These are phyloP conservation scores for Sciurus carolinensis DNA, from an alignment of 2,797 vertebrate species.

Conservation along the genomic window DNA sequence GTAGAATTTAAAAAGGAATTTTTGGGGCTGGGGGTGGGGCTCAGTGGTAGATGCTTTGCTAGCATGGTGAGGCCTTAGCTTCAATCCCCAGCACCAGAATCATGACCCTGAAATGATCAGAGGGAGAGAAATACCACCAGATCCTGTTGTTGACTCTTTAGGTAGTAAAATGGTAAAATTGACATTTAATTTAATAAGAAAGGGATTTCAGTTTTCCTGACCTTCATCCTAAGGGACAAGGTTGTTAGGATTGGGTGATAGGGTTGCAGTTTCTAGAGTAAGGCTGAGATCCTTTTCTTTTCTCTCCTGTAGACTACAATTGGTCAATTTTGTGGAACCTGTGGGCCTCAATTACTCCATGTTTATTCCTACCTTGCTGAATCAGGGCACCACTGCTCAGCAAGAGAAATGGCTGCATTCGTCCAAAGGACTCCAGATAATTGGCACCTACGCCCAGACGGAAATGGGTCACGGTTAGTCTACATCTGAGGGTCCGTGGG, in stretches of 20 bases:
- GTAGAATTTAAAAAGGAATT: not conserved
- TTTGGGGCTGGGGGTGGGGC: not conserved
- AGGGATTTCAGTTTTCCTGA: not conserved
- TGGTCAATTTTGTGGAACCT: slow-evolving; percentile 89
- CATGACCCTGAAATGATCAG: not conserved
- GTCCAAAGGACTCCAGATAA: slow-evolving; percentile 89
- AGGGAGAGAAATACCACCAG: not conserved
- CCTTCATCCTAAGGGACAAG: not conserved
- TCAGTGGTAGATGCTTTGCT: not conserved
- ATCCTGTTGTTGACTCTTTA: not conserved
- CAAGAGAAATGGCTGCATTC: slow-evolving; percentile 94
- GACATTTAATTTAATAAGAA: not conserved
- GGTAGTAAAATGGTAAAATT: not conserved
- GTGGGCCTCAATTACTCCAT: slow-evolving; percentile 94
- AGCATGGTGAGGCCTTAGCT: not conserved
- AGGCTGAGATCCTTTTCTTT: slow-evolving; percentile 88
- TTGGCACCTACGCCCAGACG: slow-evolving; percentile 98
- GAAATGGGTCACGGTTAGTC: slow-evolving; percentile 99
- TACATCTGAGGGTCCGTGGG: slow-evolving; percentile 83
- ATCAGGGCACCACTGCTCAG: slow-evolving; percentile 94
- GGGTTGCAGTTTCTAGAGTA: slow-evolving; percentile 45
- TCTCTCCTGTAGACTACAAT: slow-evolving; percentile 89
- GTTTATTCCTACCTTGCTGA: slow-evolving; percentile 95
- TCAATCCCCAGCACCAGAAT: not conserved
- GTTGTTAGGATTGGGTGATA: not conserved